Evolutionary conservation across 2,888 invertebrate genomes (phyloP).

Genomic region (Melikaiella ostensackeni): DNA sequence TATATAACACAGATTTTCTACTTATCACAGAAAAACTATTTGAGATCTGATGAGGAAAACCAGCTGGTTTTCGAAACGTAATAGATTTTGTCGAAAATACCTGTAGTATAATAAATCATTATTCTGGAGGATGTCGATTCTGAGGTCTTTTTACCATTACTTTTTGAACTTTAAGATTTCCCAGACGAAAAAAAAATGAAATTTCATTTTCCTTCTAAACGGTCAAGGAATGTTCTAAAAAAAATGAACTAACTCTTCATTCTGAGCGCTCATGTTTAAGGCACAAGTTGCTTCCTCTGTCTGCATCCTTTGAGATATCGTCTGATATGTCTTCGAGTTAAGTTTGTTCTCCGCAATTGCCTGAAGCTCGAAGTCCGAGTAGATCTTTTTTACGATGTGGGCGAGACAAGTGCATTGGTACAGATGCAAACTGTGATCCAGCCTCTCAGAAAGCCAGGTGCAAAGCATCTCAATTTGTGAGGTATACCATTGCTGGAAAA

Average conservation of each 20-base stretch:
- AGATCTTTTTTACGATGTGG: slow-evolving; percentile 98
- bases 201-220: too few species aligned
- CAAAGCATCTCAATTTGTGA: slow-evolving; percentile 95
- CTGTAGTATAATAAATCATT: too few species aligned
- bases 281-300: slow-evolving; percentile 97
- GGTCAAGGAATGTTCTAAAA: too few species aligned
- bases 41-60: too few species aligned
- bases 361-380: slow-evolving; percentile 99
- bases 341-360: slow-evolving; percentile 98
- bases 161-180: too few species aligned
- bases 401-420: slow-evolving; percentile 98
- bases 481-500: slow-evolving; percentile 93
- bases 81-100: too few species aligned
- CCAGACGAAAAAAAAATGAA: too few species aligned
- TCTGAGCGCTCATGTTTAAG: slow-evolving; percentile 88
- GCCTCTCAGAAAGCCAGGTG: slow-evolving; percentile 95
- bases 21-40: too few species aligned
- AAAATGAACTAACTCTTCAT: slow-evolving; percentile 80
- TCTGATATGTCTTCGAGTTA: slow-evolving; percentile 96
- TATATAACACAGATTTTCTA: too few species aligned
- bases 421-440: slow-evolving; percentile 95
- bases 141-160: too few species aligned
- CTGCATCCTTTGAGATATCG: slow-evolving; percentile 95
- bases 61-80: too few species aligned
- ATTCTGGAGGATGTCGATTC: too few species aligned